Base-by-base conservation (phyloP, 1,140 invertebrate species). In the Formica selysi region DNA sequence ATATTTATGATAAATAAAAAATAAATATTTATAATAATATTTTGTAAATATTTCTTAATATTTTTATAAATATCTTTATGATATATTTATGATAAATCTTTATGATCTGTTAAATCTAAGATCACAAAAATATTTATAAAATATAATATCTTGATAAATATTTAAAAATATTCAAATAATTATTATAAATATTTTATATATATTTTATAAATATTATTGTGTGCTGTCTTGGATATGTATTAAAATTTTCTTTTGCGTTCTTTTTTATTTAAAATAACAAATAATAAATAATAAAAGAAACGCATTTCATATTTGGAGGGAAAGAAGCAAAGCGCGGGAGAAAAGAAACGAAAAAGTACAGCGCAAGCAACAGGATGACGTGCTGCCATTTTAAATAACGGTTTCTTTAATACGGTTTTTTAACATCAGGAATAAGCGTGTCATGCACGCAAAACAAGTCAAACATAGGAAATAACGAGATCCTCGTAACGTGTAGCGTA, bases 361-460 rank as follows among this genome's bases (percentile, higher is more conserved):
- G 13, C 16, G 16, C 22, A 6, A 26, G 13, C 38, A 16, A 2
- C 32, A n/a, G 29, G 22, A 67, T 13, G 38, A 32, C 2, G 44
- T 1, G 10, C 5, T 6, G 38, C 5, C 11, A 51, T 51, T 51
- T 51, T 51, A 11, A n/a, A 48, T 65, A 65, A 68, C 65, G 65
- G 65, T 2, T 68, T 68, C 44, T 48, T 68, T 48, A 11, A 48
- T 44, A 65, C 32, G 36, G 38, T 51, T 51, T 70, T 70, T 48
- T 19, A 73, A 32, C 10, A 4, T 19, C 44, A 16, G 3, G 19
- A 54, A 29, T 6, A 10, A 48, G 3, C n/a, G 36, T 5, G 5
- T 22, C 19, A n/a, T 41, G 36, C 36, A 36, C n/a, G 13, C 16
- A 32, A 61, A 13, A 51, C 44, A 51, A 19, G 4, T 51, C 48